Evolutionary conservation across 2,888 invertebrate genomes (phyloP).

Genomic region (Tortrix viridana): DNA sequence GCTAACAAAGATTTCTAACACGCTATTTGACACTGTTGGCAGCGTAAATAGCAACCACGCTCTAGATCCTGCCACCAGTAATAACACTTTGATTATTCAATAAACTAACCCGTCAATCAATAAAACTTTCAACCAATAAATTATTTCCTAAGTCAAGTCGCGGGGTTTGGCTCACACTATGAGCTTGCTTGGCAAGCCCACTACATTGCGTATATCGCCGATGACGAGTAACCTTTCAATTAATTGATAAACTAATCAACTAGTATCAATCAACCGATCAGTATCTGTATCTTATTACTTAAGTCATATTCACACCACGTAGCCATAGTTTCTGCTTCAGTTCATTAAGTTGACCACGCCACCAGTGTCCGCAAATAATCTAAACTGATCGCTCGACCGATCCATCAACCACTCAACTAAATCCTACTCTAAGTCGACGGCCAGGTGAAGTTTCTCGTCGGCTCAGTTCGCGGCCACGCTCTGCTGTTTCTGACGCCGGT

Average conservation of each 20-base stretch:
- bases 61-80: no score
- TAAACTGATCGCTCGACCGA: not conserved
- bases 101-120: no score
- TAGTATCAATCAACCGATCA: slow-evolving; percentile 1
- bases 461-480: slow-evolving; percentile 60
- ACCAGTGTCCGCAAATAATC: not conserved
- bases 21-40: no score
- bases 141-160: not conserved
- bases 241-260: not conserved
- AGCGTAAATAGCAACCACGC: no score
- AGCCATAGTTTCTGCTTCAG: not conserved
- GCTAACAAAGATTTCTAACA: no score
- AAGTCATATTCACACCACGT: not conserved
- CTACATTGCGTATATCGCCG: no score
- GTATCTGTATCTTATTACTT: not conserved
- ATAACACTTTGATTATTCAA: no score
- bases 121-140: not conserved
- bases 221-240: no score
- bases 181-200: no score
- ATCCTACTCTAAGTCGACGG: not conserved
- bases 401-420: not conserved
- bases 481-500: slow-evolving; percentile 86
- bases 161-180: no score
- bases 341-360: not conserved
- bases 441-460: not conserved